Evolutionary conservation across 2,888 invertebrate species (phyloP), one percentile per base, ranked within the genome.

Genomic region (Xestia xanthographa): DNA sequence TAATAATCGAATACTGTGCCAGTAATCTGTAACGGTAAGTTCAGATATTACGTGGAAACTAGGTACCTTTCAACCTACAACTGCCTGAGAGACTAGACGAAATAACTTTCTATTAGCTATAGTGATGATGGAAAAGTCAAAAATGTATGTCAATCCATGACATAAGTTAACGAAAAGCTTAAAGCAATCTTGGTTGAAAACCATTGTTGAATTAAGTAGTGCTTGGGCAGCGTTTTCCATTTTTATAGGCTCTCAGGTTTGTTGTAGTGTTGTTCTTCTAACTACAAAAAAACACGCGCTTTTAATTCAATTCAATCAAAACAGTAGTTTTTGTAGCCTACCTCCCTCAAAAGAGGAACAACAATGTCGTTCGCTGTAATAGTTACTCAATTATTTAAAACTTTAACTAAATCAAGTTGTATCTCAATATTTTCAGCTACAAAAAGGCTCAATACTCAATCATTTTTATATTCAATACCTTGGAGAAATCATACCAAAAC

Each of bases 401-500:
- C 4, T 58, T 29, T 20, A 20, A 34, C 34, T 60, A 34, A 9
- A 60, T 34, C 11, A 34, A 60, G 20, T 20, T 8, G 22, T 41
- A 9, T 14, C n/a, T 20, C 17, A n/a, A 69, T 65, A 68, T 26
- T 1, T 60, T 41, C 12, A 14, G 14, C 29, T 11, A 38, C 12
- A 56, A 67, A 50, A 38, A 14, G 5, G 6, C 38, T 26, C n/a
- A 20, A 45, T 38, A 17, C 12, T 26, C 9, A 20, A 1, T 2
- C n/a, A 74, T 60, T 43, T 20, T 34, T 9, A 34, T 26, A 62
- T 72, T 38, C 0, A 41, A 72, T 81, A 66, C n/a, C 77, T 38
- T 9, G 20, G 45, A 77, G 45, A 66, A 77, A 62, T 62, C 53
- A 56, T 43, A 65, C 63, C 41, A 26, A 67, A 65, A 9, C 17